Evolutionary conservation across 2,113 vertebrate genomes (phyloP).

Genomic region (Python bivittatus): DNA sequence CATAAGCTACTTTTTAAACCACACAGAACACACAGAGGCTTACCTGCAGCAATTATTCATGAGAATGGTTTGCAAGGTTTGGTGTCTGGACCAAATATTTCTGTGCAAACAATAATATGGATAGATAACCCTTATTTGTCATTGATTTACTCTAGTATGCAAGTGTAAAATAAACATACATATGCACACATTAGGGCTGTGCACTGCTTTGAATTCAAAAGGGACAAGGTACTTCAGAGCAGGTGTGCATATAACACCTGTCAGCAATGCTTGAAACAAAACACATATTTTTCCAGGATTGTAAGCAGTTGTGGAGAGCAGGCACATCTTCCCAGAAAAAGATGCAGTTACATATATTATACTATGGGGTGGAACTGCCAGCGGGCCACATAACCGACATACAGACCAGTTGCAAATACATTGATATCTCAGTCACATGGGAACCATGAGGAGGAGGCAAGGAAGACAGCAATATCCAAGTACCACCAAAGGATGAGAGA

Average conservation of each 20-base stretch:
- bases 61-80: background rate
- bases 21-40: background rate
- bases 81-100: background rate
- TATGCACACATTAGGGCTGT: background rate
- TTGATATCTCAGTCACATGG: no score
- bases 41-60: background rate
- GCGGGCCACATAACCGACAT: no score
- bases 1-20: background rate
- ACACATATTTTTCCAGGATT: background rate
- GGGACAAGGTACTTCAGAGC: background rate
- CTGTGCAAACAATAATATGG: background rate
- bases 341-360: background rate
- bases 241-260: background rate
- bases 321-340: background rate
- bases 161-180: background rate
- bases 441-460: no score
- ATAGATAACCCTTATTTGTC: background rate
- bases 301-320: background rate
- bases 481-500: no score
- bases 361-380: no score
- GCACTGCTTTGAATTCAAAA: background rate
- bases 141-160: background rate
- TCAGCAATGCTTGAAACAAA: background rate
- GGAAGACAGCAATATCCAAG: no score
- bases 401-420: no score